Evolutionary conservation across 2,888 invertebrate species (phyloP).

Genomic region (Eledona agricola): DNA sequence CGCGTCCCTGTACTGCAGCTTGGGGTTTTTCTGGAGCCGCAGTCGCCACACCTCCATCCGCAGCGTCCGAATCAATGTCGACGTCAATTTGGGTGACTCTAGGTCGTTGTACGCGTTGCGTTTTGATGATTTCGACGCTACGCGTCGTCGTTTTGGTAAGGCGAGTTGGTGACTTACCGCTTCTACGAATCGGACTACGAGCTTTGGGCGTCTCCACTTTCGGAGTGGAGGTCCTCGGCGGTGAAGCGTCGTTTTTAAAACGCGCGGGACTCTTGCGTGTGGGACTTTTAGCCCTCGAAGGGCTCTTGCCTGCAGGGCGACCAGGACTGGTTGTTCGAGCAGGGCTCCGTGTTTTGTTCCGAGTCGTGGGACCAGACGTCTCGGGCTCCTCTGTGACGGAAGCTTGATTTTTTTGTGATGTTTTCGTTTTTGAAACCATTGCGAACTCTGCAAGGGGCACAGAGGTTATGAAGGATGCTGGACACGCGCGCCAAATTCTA

Average conservation of each 20-base stretch:
- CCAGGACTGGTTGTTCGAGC: constrained; percentile 41
- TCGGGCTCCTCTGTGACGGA: not conserved
- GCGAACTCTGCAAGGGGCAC: too few relatives aligned
- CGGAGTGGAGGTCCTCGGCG: constrained; percentile 2
- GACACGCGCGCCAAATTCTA: too few relatives aligned
- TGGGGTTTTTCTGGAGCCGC: constrained; percentile 56
- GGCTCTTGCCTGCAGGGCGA: constrained; percentile 35
- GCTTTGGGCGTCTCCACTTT: constrained; percentile 22
- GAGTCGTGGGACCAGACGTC: not conserved
- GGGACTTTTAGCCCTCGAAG: constrained; percentile 26
- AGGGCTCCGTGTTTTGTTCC: constrained; percentile 39
- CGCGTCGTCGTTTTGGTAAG: constrained; percentile 36
- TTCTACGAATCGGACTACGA: constrained; percentile 43
- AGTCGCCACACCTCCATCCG: too few relatives aligned
- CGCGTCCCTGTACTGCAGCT: constrained; percentile 53
- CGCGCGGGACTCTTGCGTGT: constrained; percentile 36
- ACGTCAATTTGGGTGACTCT: constrained; percentile 39
- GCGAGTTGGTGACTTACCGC: constrained; percentile 42
- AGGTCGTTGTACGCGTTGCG: constrained; percentile 9
- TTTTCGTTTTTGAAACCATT: too few relatives aligned
- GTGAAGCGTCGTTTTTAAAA: constrained; percentile 29
- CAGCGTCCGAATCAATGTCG: constrained; percentile 49
- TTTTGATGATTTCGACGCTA: constrained; percentile 20
- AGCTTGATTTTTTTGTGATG: too few relatives aligned
- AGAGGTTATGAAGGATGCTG: too few relatives aligned